Evolutionary conservation across 2,888 invertebrate genomes (phyloP).

Genomic region (Axea sp.): DNA sequence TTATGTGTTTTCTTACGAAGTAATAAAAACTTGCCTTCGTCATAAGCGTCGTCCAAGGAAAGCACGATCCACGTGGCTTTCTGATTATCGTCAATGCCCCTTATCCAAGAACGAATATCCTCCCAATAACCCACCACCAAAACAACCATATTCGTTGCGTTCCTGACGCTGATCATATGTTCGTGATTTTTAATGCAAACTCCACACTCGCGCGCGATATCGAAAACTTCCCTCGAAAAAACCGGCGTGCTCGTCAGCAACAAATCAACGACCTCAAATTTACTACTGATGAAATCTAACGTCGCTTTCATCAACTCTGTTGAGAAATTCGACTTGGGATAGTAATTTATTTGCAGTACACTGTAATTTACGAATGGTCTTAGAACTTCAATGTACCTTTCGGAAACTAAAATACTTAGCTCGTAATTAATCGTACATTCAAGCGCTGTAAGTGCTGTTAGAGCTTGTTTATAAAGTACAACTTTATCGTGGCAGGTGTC

Average conservation of each 20-base stretch:
- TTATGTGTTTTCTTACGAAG: no score
- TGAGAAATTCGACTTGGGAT: constrained; percentile 69
- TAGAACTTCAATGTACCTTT: constrained; percentile 66
- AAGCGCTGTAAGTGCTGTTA: constrained; percentile 69
- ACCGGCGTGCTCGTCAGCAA: constrained; percentile 66
- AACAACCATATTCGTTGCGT: constrained; percentile 67
- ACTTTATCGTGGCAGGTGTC: constrained; percentile 76
- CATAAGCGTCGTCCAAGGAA: constrained; percentile 70
- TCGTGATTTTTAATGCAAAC: constrained; percentile 71
- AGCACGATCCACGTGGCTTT: constrained; percentile 72
- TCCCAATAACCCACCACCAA: constrained; percentile 69
- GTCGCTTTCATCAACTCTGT: constrained; percentile 69
- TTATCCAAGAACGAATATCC: constrained; percentile 71
- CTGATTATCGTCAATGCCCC: constrained; percentile 55
- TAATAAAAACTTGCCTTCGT: constrained; percentile 68
- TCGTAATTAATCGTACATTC: constrained; percentile 73
- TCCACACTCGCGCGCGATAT: constrained; percentile 68
- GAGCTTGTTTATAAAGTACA: constrained; percentile 72
- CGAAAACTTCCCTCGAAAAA: constrained; percentile 67
- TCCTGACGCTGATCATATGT: constrained; percentile 57
- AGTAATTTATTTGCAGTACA: constrained; percentile 70
- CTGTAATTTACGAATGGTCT: constrained; percentile 71
- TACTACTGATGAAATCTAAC: constrained; percentile 70
- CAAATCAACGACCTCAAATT: constrained; percentile 70
- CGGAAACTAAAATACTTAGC: constrained; percentile 72